Conservation (phyloP, 2,797 vertebrate species). For the Periophthalmus magnuspinnatus region DNA sequence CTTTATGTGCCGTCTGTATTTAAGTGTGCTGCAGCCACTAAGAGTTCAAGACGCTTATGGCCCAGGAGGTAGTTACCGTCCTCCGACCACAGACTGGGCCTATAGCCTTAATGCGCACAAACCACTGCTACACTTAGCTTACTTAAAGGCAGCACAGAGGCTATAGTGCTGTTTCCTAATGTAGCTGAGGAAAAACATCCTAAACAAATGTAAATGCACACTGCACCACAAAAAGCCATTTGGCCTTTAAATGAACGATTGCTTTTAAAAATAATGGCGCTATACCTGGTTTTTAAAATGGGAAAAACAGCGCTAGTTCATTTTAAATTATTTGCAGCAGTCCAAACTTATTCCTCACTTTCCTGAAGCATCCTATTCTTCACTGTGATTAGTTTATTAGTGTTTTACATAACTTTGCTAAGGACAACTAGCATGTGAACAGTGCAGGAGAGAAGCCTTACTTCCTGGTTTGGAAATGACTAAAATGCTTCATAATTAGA, state of each 20-base stretch:
- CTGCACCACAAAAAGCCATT: not conserved
- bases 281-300: no score
- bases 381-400: no score
- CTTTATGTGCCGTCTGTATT: conserved; percentile 73
- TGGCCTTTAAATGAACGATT: not conserved
- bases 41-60: conserved; percentile 65
- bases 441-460: no score
- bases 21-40: conserved; percentile 72
- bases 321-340: no score
- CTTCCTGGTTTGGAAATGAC: no score
- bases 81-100: conserved; percentile 64
- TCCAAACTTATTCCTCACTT: not conserved
- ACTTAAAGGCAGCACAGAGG: conserved; percentile 28
- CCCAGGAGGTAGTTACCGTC: conserved; percentile 71
- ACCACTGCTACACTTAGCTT: conserved; percentile 43
- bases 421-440: no score
- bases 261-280: not conserved
- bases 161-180: conserved; percentile 1
- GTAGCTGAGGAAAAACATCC: conserved; percentile 9
- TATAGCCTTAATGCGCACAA: conserved; percentile 51
- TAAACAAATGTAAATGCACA: not conserved
- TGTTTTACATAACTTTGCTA: no score
- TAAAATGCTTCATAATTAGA: no score
- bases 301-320: no score
- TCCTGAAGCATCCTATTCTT: no score